phyloP scores from a whole-genome alignment of 2,888 invertebrate species.

The Oscheius sp. region DNA sequence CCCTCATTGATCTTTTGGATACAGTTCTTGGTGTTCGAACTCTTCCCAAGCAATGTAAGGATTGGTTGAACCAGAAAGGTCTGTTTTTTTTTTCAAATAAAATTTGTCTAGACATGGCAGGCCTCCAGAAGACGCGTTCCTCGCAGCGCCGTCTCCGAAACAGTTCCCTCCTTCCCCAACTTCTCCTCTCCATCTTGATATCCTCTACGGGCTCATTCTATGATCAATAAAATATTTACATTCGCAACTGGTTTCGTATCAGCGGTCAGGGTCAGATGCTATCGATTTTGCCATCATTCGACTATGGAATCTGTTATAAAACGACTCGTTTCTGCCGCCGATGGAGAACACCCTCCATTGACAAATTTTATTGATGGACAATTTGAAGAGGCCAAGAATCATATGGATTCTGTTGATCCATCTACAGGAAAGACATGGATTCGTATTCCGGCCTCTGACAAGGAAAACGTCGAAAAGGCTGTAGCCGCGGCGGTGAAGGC shows the following conservation, averaged over 20 bases:
- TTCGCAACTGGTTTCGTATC: constrained; percentile 19
- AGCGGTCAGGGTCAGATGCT: constrained; percentile 19
- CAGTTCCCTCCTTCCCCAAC: not conserved
- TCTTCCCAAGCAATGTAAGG: constrained; percentile 46
- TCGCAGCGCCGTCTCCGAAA: constrained; percentile 43
- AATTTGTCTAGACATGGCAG: constrained; percentile 37
- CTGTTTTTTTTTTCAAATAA: not conserved
- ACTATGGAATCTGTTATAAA: constrained; percentile 17
- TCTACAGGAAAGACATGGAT: constrained; percentile 54
- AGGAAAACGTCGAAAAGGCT: constrained; percentile 70
- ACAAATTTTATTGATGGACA: constrained; percentile 54
- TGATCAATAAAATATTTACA: constrained; percentile 5
- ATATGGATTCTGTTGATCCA: constrained; percentile 54
- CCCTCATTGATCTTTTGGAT: constrained; percentile 42
- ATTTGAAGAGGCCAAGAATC: constrained; percentile 37
- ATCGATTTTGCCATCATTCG: constrained; percentile 13
- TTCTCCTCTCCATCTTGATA: constrained; percentile 1
- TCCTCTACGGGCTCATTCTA: constrained; percentile 9
- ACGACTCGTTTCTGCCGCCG: constrained; percentile 30
- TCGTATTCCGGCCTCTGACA: constrained; percentile 72
- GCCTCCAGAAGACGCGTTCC: constrained; percentile 42
- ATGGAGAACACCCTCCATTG: constrained; percentile 42
- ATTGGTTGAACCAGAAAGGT: constrained; percentile 52
- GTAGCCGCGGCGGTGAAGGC: constrained; percentile 73
- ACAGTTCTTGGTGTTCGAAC: constrained; percentile 33